Base-by-base conservation (phyloP, 2,113 vertebrate species). In the Psammodynastes pulverulentus region DNA sequence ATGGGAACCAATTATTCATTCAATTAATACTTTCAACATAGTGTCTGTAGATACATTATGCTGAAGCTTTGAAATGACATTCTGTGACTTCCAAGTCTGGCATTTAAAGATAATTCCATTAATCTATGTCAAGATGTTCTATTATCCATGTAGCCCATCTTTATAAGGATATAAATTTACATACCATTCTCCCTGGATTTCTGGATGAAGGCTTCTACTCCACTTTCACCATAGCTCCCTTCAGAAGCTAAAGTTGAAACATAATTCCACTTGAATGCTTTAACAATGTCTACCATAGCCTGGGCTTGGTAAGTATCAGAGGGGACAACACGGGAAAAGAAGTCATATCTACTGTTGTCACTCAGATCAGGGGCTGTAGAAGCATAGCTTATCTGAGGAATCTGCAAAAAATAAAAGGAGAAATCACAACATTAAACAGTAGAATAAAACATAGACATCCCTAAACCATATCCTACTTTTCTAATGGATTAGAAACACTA, bases 271-370 rank as follows among this genome's bases (percentile, higher is more conserved):
- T 97, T 98, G 97, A 99, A 98, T 87, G 98, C 98, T 85, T 98
- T 99, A 93, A 99, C 99, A 0, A 99, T 99, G 97, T 99, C 99
- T 96, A 99, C 98, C 99, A 99, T 99, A 91, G 99, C 98, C 96
- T 99, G 99, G 58, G 99, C 98, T 97, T 99, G 99, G 97, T 99
- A 99, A 3, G 99, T 99, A 97, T 99, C 99, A 0, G 99, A 99
- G 0, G 99, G 99, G 54, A 99, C 99, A 4, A 99, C 99, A 0
- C 99, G 98, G 51, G 99, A 99, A 97, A 99, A 99, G 98, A 98
- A 99, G 97, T 99, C 99, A 0, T 99, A 99, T 96, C 99, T 98
- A 94, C 98, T 99, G 98, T 99, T 99, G 94, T 99, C 99, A 0
- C 99, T 99, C 96, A 99, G 97, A 97, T 99, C 99, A 0, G 99